Base-by-base conservation (phyloP, 1,140 invertebrate species). In the Trichogramma pretiosum region DNA sequence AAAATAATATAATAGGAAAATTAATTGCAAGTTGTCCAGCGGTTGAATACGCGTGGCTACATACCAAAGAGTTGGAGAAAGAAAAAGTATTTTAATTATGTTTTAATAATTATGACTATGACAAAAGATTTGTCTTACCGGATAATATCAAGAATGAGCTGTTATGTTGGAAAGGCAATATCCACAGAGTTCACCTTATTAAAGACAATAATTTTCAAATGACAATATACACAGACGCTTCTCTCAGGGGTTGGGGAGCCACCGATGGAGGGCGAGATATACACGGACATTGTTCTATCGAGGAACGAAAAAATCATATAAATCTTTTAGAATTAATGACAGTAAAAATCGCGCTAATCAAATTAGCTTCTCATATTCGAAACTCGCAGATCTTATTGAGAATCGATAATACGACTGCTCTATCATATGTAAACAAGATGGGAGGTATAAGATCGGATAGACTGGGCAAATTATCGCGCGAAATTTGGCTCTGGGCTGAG, bases 401-500 rank as follows among this genome's bases (percentile, higher is more conserved):
- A 40, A 39, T 53, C 5, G 48, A 56, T 22, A 53, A 53, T 39
- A 48, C 42, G 0, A 55, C 50, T 10, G 45, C 48, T 11, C 17
- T 38, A 37, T 50, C 42, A 32, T 42, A 46, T 30, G 37, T 49
- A 1, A 53, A 53, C 21, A 38, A 16, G 16, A 43, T 43, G 33
- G 46, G 37, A 2, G 22, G 46, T 3, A 16, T 44, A 8, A 14
- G 30, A 13, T 40, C 42, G n/a, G 11, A 23, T 5, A 23, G 37
- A 19, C 45, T 45, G 16, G 37, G 28, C 23, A 32, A 36, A 5
- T 13, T 49, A 9, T 18, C 30, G 0, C 36, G 18, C 19, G 26
- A 28, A 10, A 49, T 46, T 21, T 53, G 46, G 43, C 14, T 46
- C 37, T 49, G 46, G 48, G 48, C 50, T 24, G 54, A 56, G 28